A percentile compares a stretch with the other conserved stretches of the same genome.
phyloP scores from a whole-genome alignment of 1,140 invertebrate species.

The Scaptomyza montana region DNA sequence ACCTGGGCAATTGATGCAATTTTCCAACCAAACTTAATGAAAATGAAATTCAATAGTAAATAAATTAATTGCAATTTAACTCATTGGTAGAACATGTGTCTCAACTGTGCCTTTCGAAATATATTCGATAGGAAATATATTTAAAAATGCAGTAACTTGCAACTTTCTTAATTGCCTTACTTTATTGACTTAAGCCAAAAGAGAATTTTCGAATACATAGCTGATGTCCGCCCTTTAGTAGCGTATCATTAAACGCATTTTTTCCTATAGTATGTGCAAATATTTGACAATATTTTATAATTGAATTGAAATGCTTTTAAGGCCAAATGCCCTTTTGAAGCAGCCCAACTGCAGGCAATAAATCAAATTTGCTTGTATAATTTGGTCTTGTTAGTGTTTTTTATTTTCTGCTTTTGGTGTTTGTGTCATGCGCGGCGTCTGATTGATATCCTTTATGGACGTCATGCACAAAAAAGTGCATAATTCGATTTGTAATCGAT shows the following conservation, averaged over 20 bases:
- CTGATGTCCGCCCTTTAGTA: too few relatives aligned
- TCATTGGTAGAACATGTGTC: constrained; percentile 23
- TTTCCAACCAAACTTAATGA: constrained; percentile 43
- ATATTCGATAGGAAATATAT: too few relatives aligned
- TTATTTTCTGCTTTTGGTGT: constrained; percentile 2
- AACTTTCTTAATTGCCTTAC: not conserved
- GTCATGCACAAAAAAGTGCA: constrained; percentile 46
- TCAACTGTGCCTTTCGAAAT: too few relatives aligned
- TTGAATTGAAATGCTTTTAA: constrained; percentile 68
- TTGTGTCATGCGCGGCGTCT: constrained; percentile 23
- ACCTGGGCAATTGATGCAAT: constrained; percentile 40
- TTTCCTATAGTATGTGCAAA: not conserved
- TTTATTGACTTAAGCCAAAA: not conserved
- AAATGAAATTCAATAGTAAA: constrained; percentile 61
- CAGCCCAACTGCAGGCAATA: constrained; percentile 38
- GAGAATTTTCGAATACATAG: not conserved
- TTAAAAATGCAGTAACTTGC: too few relatives aligned
- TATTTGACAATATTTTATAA: constrained; percentile 23
- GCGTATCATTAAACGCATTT: too few relatives aligned
- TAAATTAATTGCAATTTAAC: constrained; percentile 42
- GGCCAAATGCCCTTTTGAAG: constrained; percentile 14
- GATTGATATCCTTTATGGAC: constrained; percentile 51
- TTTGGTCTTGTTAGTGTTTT: not conserved
- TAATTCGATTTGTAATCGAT: constrained; percentile 74
- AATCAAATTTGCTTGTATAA: constrained; percentile 49